Base-by-base conservation (phyloP, 2,888 invertebrate species). In the Callimorpha dominula region DNA sequence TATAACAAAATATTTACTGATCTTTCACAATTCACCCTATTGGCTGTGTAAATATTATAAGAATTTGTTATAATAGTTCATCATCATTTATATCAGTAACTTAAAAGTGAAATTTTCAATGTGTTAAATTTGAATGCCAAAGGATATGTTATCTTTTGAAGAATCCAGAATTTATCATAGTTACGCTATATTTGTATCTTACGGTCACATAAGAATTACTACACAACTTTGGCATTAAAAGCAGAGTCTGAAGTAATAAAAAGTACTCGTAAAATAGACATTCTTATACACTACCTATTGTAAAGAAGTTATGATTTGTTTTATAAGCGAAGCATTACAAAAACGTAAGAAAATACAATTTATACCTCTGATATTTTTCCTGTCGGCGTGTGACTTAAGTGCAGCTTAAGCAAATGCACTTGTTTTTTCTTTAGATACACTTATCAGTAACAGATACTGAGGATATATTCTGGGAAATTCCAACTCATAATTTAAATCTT, bases 401-500 rank as follows among this genome's bases (percentile, higher is more conserved):
- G 54, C 15, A 43, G 67, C 54, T 2, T n/a, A n/a, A 46, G 17
- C n/a, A n/a, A 54, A 40, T 15, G 17, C 49, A 54, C 67, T 15
- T 42, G 43, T 15, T 68, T 54, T 57, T 60, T 65, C 69, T 62
- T 75, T 68, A 4, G 42, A 68, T 31, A 67, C 17, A n/a, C 20
- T 11, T 70, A 49, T 15, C 42, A 43, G 31, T 4, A 70, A 73
- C 71, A 65, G 71, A 75, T 78, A 76, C 79, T 69, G 67, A 71
- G 71, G 71, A 73, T 71, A 57, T 68, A 69, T 68, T 69, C 52
- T 31, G 69, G 70, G 42, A 71, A 74, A 72, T 49, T 74, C 65
- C 74, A 73, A 73, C 68, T 68, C 77, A 81, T 81, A 77, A 46
- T 78, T 65, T 52, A 50, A 31, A 64, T 72, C 64, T 49, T 67